Base-by-base conservation (phyloP, 2,113 vertebrate species). In the Oostethus manadensis region DNA sequence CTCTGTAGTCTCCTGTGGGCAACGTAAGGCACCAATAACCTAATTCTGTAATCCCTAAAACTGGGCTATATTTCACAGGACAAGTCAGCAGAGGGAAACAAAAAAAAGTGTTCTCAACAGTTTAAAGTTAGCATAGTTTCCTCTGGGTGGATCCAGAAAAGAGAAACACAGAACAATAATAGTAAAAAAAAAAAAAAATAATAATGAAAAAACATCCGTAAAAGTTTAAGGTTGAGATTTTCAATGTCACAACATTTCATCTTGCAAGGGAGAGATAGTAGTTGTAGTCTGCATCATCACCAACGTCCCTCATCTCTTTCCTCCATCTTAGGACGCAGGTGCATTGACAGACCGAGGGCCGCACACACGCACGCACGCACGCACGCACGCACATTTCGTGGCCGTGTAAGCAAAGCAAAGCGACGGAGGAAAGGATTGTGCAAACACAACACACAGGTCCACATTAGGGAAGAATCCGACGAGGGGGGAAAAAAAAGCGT, bases 311-410 rank as follows among this genome's bases (percentile, higher is more conserved):
- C 86, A 86, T 86, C 85, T 82, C 78, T 64, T 79, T 85, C 89
- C 89, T 88, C 89, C 89, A 90, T 90, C 80, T 90, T 90, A 88
- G 86, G 84, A 86, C 85, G 86, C 86, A 87, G 89, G 86, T 89
- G 87, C 84, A 83, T 76, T 83, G 81, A 84, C 85, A 78, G 80
- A 78, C 75, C 72, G 78, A 35, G 64, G 66, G 70, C 64, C 74
- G 62, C 80, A 69, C 74, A 75, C 74, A 56, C 55, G 6, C 42
- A 54, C 10, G 13, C 29, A 18, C 65, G 64, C 38, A 42, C 38
- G 54, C 55, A 17, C 42, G 38, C 10, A 35, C 10, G 18, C 65
- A 70, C 78, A 73, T 79, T 78, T 78, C 76, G 80, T 76, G 80
- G 68, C 78, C 80, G 81, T 79, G 78, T 65, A 63, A 74, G 80